Conservation (phyloP, 2,113 vertebrate genomes). For the Peromyscus californicus region DNA sequence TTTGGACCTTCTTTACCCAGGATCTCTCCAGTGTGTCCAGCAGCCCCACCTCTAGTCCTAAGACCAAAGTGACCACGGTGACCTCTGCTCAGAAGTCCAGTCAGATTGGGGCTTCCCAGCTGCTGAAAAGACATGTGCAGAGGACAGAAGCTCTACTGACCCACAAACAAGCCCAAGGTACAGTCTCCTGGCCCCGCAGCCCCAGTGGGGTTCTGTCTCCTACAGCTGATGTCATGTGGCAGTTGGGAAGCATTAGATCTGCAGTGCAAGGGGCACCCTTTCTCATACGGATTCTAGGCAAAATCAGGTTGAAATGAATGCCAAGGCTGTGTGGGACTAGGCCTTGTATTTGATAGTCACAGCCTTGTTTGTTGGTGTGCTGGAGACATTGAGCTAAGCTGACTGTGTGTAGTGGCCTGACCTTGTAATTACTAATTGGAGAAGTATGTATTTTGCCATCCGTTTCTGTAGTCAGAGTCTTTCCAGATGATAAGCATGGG, state of each 20-base stretch:
- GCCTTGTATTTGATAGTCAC: background rate
- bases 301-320: slow-evolving; percentile 7
- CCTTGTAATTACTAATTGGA: background rate
- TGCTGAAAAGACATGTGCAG: slow-evolving; percentile 95
- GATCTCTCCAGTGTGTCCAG: slow-evolving; percentile 98
- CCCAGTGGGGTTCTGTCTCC: background rate
- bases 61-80: slow-evolving; percentile 92
- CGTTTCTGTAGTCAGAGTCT: background rate
- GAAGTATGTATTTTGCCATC: background rate
- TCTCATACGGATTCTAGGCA: background rate
- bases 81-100: slow-evolving; percentile 94
- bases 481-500: background rate
- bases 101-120: slow-evolving; percentile 91
- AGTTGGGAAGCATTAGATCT: background rate
- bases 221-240: background rate
- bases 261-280: background rate
- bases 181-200: background rate
- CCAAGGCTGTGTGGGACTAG: background rate
- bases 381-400: background rate
- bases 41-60: slow-evolving; percentile 97
- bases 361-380: slow-evolving; percentile 3
- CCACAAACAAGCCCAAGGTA: slow-evolving; percentile 97
- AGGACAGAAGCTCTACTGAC: slow-evolving; percentile 92
- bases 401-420: background rate
- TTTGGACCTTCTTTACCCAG: slow-evolving; percentile 82